Evolutionary conservation across 1,140 invertebrate species (phyloP).

Genomic region (Sitobion miscanthi): DNA sequence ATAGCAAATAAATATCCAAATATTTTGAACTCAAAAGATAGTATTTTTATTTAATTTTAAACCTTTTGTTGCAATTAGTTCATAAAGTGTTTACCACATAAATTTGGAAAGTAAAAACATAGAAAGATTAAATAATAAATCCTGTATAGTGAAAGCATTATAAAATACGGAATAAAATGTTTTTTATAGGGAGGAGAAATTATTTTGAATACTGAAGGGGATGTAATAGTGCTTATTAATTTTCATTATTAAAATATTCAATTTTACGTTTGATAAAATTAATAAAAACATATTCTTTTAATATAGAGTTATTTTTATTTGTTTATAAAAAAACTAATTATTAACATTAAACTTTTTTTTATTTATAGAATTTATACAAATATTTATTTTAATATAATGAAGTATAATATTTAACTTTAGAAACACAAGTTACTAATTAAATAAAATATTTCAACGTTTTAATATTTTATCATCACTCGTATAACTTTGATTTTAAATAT

Average conservation of each 20-base stretch:
- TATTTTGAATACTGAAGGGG: not conserved
- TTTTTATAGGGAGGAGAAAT: not conserved
- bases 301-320: not conserved
- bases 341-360: too few species aligned
- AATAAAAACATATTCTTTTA: not conserved
- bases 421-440: not conserved
- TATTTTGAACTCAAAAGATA: too few species aligned
- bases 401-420: not conserved
- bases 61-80: too few species aligned
- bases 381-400: not conserved
- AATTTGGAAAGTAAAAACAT: too few species aligned
- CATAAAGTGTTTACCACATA: too few species aligned
- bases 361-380: too few species aligned
- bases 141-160: too few species aligned
- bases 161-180: not conserved
- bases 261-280: not conserved
- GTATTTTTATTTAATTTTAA: too few species aligned
- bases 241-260: not conserved
- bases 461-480: not conserved
- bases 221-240: not conserved
- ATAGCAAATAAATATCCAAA: too few species aligned
- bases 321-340: not conserved
- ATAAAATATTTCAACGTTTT: not conserved
- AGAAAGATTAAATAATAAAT: too few species aligned
- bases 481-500: too few species aligned